Base-by-base conservation (phyloP, 2,113 vertebrate genomes). In the Ammospiza caudacuta region DNA sequence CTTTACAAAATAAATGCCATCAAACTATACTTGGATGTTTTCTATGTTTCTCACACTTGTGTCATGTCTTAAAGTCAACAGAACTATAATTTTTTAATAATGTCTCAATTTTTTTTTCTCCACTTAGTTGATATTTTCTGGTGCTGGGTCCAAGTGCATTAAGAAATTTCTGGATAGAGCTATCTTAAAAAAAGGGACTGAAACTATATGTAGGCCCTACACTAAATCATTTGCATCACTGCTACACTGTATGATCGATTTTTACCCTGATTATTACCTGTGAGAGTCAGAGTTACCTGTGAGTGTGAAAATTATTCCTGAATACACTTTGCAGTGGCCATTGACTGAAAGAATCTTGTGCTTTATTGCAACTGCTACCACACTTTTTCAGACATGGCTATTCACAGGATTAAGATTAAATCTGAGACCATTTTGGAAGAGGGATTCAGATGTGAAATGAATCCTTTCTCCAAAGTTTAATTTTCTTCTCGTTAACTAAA, bases 401-500 rank as follows among this genome's bases (percentile, higher is more conserved):
- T 79, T 93, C 39, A 62, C 22, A 55, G 41, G 12, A 41, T 93
- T 92, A 87, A 92, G 51, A 85, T 35, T 82, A 78, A 96, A 85
- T 47, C 79, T 74, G 44, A 91, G 46, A 89, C 21, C 6, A 63
- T 82, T 96, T 90, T 52, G 35, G 79, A 43, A 70, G 33, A 75
- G 64, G 58, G 87, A 96, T 95, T 97, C 96, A n/a, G 88, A 85
- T 96, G 59, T 78, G 59, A 97, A 44, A 94, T 91, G 43, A 96
- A 95, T 95, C 95, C 75, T 94, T 97, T 95, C 55, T 67, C 70
- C 69, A 74, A 51, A 46, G 27, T 80, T 86, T 74, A 51, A 47
- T 96, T 98, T 96, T 96, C 94, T 95, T 87, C 77, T 94, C 98
- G 90, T 96, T 98, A 97, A 97, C 86, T 94, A 89, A 96, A 97